Conservation (phyloP, 2,113 vertebrate species). For the Balaeniceps rex region DNA sequence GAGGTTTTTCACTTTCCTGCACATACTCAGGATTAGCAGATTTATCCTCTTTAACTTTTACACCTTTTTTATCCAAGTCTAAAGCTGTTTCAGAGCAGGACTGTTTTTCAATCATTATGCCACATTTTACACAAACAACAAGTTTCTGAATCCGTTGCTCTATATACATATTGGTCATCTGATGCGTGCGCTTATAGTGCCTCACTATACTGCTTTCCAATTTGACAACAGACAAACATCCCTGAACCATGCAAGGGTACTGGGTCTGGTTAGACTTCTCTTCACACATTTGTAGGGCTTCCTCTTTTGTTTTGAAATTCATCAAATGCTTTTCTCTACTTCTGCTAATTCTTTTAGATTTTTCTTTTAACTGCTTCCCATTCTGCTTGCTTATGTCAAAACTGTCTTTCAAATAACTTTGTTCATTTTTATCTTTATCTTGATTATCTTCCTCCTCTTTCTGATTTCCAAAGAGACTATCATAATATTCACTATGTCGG, state of each 20-base stretch:
- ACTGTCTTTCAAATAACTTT: constrained; percentile 20
- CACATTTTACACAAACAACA: constrained; percentile 77
- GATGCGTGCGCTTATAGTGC: constrained; percentile 87
- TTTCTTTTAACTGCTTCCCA: constrained; percentile 57
- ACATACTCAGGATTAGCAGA: background rate
- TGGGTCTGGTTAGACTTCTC: constrained; percentile 82
- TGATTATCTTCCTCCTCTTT: constrained; percentile 67
- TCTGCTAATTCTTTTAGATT: constrained; percentile 56
- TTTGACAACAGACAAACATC: constrained; percentile 90
- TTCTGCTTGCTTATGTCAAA: constrained; percentile 49
- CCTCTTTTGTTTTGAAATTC: constrained; percentile 81
- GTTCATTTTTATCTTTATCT: constrained; percentile 33
- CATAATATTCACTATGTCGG: constrained; percentile 83
- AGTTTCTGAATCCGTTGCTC: constrained; percentile 75
- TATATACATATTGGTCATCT: constrained; percentile 74
- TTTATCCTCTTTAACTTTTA: constrained; percentile 1
- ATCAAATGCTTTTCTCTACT: constrained; percentile 71
- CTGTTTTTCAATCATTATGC: constrained; percentile 69
- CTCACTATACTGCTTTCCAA: constrained; percentile 84
- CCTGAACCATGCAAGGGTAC: constrained; percentile 93
- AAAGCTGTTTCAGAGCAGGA: constrained; percentile 26
- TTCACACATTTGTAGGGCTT: constrained; percentile 93
- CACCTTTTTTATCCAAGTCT: constrained; percentile 48
- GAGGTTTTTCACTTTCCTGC: background rate
- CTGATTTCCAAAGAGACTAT: constrained; percentile 72